Evolutionary conservation across 92 coral and sea anemone species (phyloP), one percentile per base, ranked within the genome.

Genomic region (Epizoanthus rinbou): DNA sequence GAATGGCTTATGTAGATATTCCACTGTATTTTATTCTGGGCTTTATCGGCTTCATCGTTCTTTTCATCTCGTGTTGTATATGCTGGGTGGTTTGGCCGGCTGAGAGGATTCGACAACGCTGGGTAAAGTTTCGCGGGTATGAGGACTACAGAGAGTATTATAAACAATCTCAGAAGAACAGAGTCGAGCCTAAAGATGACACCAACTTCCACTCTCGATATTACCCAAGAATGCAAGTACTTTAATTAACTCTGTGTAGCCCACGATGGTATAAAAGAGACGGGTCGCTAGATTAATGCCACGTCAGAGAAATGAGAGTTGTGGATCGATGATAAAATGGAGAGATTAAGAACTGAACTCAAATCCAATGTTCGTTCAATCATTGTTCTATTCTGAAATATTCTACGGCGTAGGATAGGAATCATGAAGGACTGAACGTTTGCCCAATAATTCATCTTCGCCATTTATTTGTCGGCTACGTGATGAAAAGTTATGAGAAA

Each of bases 71-170:
- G 66, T 78, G 69, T 35, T 78, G 82, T n/a, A 37, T 78, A n/a
- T 78, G 82, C n/a, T 78, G 82, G 82, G 82, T 78, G 15, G 69
- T 78, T 13, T 78, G 82, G 82, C 82, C 82, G 5, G 82, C 82
- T 31, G 82, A 78, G 22, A 60, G 82, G 45, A 41, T 78, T 60
- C 82, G 82, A 37, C 82, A 78, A 62, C 63, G 64, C 43, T 78
- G 82, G 82, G 71, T 78, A 1, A 78, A 10, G 3, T 62, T 78
- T 59, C 82, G 71, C 10, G 82, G 82, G 5, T 78, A 78, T 37
- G 71, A 78, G 13, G 82, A 78, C 66, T 47, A 78, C 16, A 62
- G 57, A 6, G 70, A 78, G 22, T 78, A 78, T 22, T 62, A 78
- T 39, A 78, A 69, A 43, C 69, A 78, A 14, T 52, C 57, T 8